Base-by-base conservation (phyloP, 2,113 vertebrate genomes). In the Engraulis encrasicolus region DNA sequence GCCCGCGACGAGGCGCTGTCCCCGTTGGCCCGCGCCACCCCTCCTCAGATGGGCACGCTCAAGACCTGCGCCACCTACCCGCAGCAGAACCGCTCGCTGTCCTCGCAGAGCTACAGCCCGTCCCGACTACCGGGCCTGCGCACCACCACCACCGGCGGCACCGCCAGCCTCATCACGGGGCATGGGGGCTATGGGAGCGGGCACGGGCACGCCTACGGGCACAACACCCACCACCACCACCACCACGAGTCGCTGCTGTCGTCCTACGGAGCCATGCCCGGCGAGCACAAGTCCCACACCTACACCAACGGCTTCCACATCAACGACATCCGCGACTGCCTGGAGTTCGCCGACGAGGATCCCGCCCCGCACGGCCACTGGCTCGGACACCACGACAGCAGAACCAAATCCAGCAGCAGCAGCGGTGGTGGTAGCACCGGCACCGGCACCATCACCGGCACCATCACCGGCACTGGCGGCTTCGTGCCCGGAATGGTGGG, bases 51-150 rank as follows among this genome's bases (percentile, higher is more conserved):
- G 20, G 96, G 98, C 88, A 96, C 95, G 15, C 93, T 99, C 82
- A 97, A 98, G 86, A 98, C 97, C 4, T 99, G 98, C 71, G 98
- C 98, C 93, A 99, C 98, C 0, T 99, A 99, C 89, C 98, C 98
- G 15, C 98, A 99, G 86, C 98, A 99, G 93, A 99, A 98, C 94
- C 96, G 97, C 38, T 97, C 98, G 0, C 94, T 99, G 93, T 99
- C 97, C 1, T 99, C 98, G 34, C 98, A 99, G 88, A 98, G 96
- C 90, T 99, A 99, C 89, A 98, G 97, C 92, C 98, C 98, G 0
- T 96, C 96, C 15, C 96, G 97, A 38, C 88, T 97, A 89, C 95
- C 96, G 0, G 96, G 96, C 17, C 93, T 99, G 88, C 97, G 96
- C 82, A 96, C 97, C 93, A 95, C 82, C 15, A 50, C 80, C 36